Base-by-base conservation (phyloP, 2,113 vertebrate species). In the Polypterus bichir region DNA sequence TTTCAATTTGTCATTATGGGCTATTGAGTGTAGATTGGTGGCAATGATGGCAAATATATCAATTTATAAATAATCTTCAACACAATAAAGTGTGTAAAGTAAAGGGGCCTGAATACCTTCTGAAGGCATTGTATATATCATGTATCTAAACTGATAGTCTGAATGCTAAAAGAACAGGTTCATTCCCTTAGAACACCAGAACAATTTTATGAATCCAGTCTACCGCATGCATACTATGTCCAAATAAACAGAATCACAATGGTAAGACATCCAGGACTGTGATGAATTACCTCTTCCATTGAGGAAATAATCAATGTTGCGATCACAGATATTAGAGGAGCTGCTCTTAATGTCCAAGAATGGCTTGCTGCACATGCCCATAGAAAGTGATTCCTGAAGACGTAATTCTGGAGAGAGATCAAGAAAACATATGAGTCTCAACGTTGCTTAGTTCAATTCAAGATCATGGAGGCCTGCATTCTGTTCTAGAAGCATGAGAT, bases 301-400 rank as follows among this genome's bases (percentile, higher is more conserved):
- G 11, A 87, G 77, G 11, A 81, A 80, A 78, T 73, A 84, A 71
- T 79, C 83, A 65, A 86, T 81, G 56, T 88, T 88, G 69, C 86
- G 73, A 46, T 91, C 87, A 4, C 83, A 77, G 48, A 68, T 54
- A 44, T 51, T 64, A 9, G 57, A 76, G 9, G 74, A 68, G 51
- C 83, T 85, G 2, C 86, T 79, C 6, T 76, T 76, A 65, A 88
- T 83, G 55, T 93, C 89, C 76, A 94, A 75, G 67, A 93, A 83
- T 49, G 90, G 83, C 62, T 89, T 91, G 62, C 90, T 91, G 64
- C 89, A 90, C 52, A 91, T 69, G 5, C 89, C 92, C 88, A 92
- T 89, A 65, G 89, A 91, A 27, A 91, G 82, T 46, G 90, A 88
- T 76, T 94, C 91, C 77, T 90, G 90, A 47, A 89, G 76, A 67